These are phyloP conservation scores for Pituophis catenifer DNA, from an alignment of 2,113 vertebrate species.

Conservation along the genomic window DNA sequence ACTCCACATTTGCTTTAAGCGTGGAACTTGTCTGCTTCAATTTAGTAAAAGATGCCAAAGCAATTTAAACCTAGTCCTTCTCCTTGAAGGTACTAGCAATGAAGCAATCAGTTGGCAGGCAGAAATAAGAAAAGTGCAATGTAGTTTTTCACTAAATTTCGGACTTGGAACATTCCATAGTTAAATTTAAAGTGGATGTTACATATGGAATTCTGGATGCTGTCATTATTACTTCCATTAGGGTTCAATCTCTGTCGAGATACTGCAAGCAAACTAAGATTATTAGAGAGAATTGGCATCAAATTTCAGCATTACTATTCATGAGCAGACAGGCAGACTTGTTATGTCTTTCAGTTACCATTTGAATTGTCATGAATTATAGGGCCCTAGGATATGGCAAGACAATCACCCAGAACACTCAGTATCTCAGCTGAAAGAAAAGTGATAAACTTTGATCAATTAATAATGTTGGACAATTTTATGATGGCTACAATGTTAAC, in stretches of 20 bases:
- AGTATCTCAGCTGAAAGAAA: conserved; percentile 3
- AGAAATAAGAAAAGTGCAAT: neutral
- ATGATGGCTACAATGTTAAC: conserved; percentile 8
- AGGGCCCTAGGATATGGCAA: neutral
- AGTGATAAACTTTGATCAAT: conserved; percentile 10
- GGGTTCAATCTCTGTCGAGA: conserved; percentile 23
- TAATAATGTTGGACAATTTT: conserved; percentile 22
- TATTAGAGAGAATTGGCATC: conserved; percentile 38
- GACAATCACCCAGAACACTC: conserved; percentile 19
- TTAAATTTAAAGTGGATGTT: conserved; percentile 34
- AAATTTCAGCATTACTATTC: conserved; percentile 4
- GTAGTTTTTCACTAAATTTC: conserved; percentile 15
- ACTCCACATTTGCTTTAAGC: neutral
- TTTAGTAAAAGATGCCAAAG: neutral
- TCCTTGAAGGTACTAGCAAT: neutral
- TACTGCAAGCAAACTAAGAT: conserved; percentile 28
- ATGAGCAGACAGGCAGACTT: conserved; percentile 28
- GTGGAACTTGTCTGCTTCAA: neutral
- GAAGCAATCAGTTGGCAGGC: neutral
- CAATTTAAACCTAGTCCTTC: neutral
- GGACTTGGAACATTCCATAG: conserved; percentile 16
- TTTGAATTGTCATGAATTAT: conserved; percentile 17
- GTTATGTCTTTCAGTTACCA: conserved; percentile 38
- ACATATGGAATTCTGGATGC: conserved; percentile 41
- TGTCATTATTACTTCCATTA: conserved; percentile 48